Conservation (phyloP, 2,797 vertebrate genomes). For the Adrianichthys oophorus region DNA sequence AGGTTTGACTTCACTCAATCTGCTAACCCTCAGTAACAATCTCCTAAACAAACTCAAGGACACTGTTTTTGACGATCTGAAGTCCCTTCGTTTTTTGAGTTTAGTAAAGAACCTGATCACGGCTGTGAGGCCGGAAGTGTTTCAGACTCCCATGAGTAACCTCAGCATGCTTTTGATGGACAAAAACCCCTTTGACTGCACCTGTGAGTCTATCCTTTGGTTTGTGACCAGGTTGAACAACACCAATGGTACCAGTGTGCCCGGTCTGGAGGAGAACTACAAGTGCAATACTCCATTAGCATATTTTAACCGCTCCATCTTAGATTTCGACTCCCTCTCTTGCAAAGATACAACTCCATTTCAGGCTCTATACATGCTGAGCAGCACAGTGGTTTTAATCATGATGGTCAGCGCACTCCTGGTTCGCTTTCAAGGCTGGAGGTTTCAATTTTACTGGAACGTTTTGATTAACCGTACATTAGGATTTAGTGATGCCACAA, state of each 20-base stretch:
- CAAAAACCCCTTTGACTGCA: constrained; percentile 94
- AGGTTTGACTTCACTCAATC: constrained; percentile 76
- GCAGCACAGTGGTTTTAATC: constrained; percentile 60
- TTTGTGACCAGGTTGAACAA: constrained; percentile 88
- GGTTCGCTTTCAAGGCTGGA: constrained; percentile 90
- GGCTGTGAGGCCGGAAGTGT: constrained; percentile 82
- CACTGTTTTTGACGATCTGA: constrained; percentile 81
- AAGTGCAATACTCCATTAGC: constrained; percentile 88
- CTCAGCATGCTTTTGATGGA: constrained; percentile 82
- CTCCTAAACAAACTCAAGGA: constrained; percentile 83
- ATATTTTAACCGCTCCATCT: constrained; percentile 81
- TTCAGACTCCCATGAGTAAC: constrained; percentile 77
- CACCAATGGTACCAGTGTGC: constrained; percentile 76
- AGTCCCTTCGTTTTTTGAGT: constrained; percentile 75
- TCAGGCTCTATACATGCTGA: constrained; percentile 80
- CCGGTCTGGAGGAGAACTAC: constrained; percentile 76
- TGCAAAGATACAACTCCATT: constrained; percentile 92
- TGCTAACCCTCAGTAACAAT: constrained; percentile 83
- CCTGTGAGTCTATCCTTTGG: constrained; percentile 95
- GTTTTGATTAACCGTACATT: constrained; percentile 84
- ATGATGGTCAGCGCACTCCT: constrained; percentile 74
- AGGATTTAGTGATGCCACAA: constrained; percentile 83
- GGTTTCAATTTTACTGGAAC: constrained; percentile 90
- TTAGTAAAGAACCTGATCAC: constrained; percentile 92
- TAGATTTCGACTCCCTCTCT: constrained; percentile 82